Evolutionary conservation across 2,797 vertebrate species (phyloP).

Genomic region (Falco columbarius): DNA sequence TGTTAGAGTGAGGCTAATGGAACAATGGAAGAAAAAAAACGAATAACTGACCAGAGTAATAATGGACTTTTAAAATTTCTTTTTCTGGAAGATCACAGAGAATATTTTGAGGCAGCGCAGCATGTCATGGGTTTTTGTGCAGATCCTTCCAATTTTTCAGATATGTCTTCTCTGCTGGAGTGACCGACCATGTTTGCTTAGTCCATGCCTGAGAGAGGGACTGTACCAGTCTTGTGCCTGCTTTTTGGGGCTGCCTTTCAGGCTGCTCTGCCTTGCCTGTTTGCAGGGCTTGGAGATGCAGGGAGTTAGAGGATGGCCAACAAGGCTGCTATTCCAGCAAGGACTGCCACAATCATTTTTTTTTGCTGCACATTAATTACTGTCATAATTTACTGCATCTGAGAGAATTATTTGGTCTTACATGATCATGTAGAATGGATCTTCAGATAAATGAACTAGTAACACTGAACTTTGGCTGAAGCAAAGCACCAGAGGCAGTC

Average conservation of each 20-base stretch:
- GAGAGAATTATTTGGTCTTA: neutral
- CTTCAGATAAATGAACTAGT: neutral
- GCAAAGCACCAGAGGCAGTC: neutral
- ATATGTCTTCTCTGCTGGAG: neutral
- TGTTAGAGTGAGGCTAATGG: conserved; percentile 7
- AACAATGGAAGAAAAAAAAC: neutral
- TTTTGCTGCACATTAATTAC: neutral
- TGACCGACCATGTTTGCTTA: neutral
- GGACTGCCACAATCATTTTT: neutral
- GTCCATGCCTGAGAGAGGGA: neutral
- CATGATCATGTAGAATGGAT: neutral
- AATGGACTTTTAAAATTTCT: neutral
- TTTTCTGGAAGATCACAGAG: neutral
- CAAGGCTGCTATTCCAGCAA: neutral
- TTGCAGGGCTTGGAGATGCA: neutral
- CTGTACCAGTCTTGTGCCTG: rapidly evolving
- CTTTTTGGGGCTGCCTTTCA: neutral
- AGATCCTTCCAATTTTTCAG: neutral
- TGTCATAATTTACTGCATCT: neutral
- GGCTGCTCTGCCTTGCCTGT: neutral
- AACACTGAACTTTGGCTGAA: neutral
- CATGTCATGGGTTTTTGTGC: neutral
- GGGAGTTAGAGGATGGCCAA: neutral
- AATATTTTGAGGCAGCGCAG: neutral
- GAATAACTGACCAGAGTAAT: neutral